A percentile compares a stretch with the other conserved stretches of the same genome.
These are phyloP conservation scores for Lithodes maja DNA, from an alignment of 2,888 invertebrate genomes.

Conservation along the genomic window DNA sequence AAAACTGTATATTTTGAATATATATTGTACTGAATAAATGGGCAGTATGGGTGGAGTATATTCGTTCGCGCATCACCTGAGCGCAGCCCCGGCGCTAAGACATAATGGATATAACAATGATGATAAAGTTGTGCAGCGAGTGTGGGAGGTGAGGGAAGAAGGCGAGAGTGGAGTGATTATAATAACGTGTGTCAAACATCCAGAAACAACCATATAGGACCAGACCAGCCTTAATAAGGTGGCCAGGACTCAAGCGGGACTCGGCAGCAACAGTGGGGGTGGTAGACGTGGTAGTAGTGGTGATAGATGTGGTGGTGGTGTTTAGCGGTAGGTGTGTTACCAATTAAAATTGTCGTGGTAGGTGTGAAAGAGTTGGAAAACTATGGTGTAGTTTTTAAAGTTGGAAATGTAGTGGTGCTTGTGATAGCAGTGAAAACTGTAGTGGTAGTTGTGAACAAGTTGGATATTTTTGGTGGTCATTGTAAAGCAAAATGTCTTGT, in stretches of 20 bases:
- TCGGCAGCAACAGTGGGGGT: neutral
- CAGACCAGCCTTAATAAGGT: neutral
- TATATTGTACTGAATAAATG: too few species aligned
- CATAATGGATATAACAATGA: conserved; percentile 1
- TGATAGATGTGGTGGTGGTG: conserved; percentile 1
- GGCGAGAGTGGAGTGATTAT: neutral
- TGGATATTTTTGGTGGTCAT: too few species aligned
- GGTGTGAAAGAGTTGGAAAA: neutral
- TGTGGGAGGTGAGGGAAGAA: neutral
- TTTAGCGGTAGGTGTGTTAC: too few species aligned
- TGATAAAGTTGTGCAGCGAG: conserved; percentile 17
- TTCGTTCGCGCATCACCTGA: neutral
- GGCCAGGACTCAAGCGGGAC: neutral
- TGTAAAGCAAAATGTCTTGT: too few species aligned
- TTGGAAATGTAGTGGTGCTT: conserved; percentile 11
- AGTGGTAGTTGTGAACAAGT: neutral
- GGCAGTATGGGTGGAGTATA: too few species aligned
- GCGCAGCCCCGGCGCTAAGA: neutral
- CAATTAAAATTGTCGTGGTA: neutral
- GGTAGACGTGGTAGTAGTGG: conserved; percentile 12
- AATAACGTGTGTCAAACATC: neutral
- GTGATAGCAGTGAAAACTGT: conserved; percentile 10
- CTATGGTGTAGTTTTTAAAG: too few species aligned
- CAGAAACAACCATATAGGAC: neutral
- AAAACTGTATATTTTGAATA: too few species aligned